A percentile compares a stretch with the other conserved stretches of the same genome.
Conservation (phyloP, 2,888 invertebrate species). For the Pyrrhia umbra region DNA sequence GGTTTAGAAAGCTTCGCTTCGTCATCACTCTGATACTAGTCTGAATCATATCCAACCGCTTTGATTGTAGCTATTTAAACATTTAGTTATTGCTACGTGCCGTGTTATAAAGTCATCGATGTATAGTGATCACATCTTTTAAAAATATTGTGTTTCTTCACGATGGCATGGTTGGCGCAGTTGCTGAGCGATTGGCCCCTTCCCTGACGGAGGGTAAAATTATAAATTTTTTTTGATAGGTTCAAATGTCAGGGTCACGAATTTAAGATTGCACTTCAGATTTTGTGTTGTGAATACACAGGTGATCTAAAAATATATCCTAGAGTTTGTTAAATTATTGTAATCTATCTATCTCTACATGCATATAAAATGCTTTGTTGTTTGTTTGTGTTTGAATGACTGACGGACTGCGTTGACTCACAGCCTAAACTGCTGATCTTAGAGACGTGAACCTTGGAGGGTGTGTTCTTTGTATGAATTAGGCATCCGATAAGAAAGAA, state of each 20-base stretch:
- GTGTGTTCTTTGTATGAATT: no score
- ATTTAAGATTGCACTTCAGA: background rate
- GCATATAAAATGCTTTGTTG: no score
- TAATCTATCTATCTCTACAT: no score
- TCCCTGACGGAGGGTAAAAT: conserved; percentile 23
- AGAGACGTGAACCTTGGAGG: no score
- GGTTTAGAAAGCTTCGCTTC: background rate
- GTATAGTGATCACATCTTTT: no score
- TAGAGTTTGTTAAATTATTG: no score
- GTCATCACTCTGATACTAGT: background rate
- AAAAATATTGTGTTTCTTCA: conserved; percentile 23
- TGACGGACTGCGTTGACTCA: no score
- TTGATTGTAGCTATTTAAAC: background rate
- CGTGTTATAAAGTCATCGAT: no score
- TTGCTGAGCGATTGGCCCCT: conserved; percentile 21
- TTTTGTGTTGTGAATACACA: background rate
- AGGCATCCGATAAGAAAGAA: no score
- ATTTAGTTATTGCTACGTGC: background rate
- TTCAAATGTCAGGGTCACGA: background rate
- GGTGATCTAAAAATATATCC: no score
- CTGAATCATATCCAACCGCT: background rate
- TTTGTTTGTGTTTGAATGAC: no score
- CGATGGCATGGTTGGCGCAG: conserved; percentile 25
- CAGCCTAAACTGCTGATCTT: no score
- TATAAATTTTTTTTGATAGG: conserved; percentile 15